Evolutionary conservation across 2,113 vertebrate species (phyloP), one percentile per base, ranked within the genome.

Genomic region (Lophura nycthemera): DNA sequence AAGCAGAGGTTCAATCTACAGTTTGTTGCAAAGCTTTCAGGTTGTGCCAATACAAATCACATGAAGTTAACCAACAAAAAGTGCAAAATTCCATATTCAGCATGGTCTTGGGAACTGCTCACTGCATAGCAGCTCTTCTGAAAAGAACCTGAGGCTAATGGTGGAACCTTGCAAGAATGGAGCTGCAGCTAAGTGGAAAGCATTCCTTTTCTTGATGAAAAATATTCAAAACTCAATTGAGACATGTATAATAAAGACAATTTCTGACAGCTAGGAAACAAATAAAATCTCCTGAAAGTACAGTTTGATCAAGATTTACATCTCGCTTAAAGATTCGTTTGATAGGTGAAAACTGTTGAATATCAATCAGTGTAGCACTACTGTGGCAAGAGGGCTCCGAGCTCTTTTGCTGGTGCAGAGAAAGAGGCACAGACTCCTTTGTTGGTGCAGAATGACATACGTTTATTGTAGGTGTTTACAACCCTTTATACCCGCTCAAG

Each of bases 251-350:
- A 93, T 74, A 69, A 52, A 52, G 50, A 54, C 25, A 27, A 52
- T 60, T 71, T 86, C 75, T 96, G 47, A 45, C 42, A 74, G 80
- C 64, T 54, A 77, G 66, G 75, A 82, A 79, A n/a, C 54, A 93
- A 61, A 50, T 27, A 89, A 92, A 83, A 75, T 78, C 42, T 47
- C 18, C 89, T 88, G 60, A 76, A 91, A 78, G 17, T 76, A 40
- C 27, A 90, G 27, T 74, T 84, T 66, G 40, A 38, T 83, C 84
- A 32, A 24, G 95, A 86, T 96, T 94, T 92, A 52, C 14, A 89
- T 92, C 77, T 95, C 80, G 29, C 27, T 63, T 94, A 91, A 93
- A 78, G 70, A 89, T 79, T 76, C 77, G 88, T 88, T 91, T 88
- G 69, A 93, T 89, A 95, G 47, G 92, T 90, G 47, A 90, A 97